These are phyloP conservation scores for Peromyscus maniculatus DNA, from an alignment of 2,113 vertebrate genomes.

Conservation along the genomic window DNA sequence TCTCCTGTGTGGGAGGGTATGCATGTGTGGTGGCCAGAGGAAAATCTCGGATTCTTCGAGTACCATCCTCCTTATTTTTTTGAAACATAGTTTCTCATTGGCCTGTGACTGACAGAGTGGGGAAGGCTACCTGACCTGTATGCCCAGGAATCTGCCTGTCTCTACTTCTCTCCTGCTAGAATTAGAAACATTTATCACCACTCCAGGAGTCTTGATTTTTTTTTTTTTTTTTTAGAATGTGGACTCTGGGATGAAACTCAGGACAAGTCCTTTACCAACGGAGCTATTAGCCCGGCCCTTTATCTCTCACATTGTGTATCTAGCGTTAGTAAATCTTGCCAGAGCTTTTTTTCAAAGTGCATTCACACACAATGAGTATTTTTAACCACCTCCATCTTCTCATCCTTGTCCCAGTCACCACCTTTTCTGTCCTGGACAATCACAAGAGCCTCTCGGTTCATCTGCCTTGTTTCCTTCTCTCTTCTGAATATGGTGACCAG, in stretches of 20 bases:
- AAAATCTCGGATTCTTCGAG: background rate
- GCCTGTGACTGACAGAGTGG: background rate
- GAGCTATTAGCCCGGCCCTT: background rate
- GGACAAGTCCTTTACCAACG: background rate
- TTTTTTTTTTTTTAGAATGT: background rate
- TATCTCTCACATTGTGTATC: background rate
- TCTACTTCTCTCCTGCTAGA: background rate
- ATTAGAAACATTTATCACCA: background rate
- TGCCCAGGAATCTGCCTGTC: background rate
- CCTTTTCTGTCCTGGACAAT: background rate
- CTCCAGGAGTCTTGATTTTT: too few species aligned
- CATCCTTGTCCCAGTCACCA: too few species aligned
- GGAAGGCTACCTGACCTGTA: background rate
- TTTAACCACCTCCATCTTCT: background rate
- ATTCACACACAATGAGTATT: background rate
- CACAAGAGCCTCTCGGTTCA: too few species aligned
- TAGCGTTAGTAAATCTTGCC: too few species aligned
- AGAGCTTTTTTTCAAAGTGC: background rate
- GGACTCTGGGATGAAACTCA: background rate
- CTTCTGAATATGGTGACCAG: background rate
- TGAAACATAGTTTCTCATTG: background rate
- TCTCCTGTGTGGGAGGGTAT: background rate
- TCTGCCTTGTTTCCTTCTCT: too few species aligned
- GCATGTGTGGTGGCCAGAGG: background rate
- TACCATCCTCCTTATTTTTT: background rate